phyloP scores from a whole-genome alignment of 1,140 invertebrate genomes.

The Stenopsyche tienmushanensis region DNA sequence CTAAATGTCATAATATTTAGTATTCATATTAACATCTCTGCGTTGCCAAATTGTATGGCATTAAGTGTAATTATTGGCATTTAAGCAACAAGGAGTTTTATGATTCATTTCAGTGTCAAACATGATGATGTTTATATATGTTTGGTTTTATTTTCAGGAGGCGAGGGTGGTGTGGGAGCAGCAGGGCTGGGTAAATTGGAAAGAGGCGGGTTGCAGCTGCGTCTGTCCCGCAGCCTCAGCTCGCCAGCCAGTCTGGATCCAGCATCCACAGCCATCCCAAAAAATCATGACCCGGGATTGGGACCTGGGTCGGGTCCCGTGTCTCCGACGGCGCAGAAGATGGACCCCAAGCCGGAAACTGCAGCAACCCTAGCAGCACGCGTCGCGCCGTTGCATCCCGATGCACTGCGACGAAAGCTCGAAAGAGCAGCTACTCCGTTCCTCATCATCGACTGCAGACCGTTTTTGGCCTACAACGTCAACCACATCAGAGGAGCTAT shows the following conservation, averaged over 20 bases:
- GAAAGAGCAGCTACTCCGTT: slow-evolving; percentile 46
- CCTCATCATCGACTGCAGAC: slow-evolving; percentile 69
- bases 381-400: slow-evolving; percentile 45
- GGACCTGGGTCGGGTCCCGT: neutral
- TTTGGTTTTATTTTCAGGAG: too few species aligned
- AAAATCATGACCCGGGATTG: slow-evolving; percentile 35
- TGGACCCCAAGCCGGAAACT: slow-evolving; percentile 39
- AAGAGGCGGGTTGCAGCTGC: slow-evolving; percentile 35
- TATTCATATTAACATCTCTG: too few species aligned
- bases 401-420: slow-evolving; percentile 47
- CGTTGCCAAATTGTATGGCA: too few species aligned
- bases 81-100: too few species aligned
- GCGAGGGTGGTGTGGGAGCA: slow-evolving; percentile 35
- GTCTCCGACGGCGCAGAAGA: too few species aligned
- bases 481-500: slow-evolving; percentile 72
- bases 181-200: slow-evolving; percentile 18
- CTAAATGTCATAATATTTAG: too few species aligned
- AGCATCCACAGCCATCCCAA: slow-evolving; percentile 53
- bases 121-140: too few species aligned
- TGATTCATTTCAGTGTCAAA: too few species aligned
- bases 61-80: too few species aligned
- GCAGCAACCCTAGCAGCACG: slow-evolving; percentile 45
- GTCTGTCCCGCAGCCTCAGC: slow-evolving; percentile 37
- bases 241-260: slow-evolving; percentile 26
- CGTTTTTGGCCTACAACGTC: slow-evolving; percentile 72